phyloP scores from a whole-genome alignment of 2,797 vertebrate genomes.

The Lagodon rhomboides region DNA sequence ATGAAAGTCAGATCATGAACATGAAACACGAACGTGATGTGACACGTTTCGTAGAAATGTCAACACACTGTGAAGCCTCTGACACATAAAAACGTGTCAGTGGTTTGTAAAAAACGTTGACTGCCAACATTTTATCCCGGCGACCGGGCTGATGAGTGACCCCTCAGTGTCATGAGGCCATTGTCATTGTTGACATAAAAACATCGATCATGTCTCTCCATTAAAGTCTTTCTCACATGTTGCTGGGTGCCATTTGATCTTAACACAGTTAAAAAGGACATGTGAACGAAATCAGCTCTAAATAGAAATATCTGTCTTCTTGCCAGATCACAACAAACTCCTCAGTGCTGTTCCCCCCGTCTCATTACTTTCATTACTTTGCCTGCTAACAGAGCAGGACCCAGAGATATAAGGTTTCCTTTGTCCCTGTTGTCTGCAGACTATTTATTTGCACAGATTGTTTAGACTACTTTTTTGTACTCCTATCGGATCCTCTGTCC shows the following conservation, averaged over 20 bases:
- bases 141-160: no score
- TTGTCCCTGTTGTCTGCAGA: neutral
- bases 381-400: slow-evolving; percentile 7
- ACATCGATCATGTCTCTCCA: neutral
- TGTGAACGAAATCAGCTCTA: slow-evolving; percentile 60
- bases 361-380: slow-evolving; percentile 33
- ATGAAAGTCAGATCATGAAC: no score
- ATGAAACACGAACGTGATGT: no score
- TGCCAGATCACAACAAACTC: slow-evolving; percentile 22
- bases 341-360: slow-evolving; percentile 21
- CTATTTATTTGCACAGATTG: neutral
- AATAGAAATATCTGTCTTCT: slow-evolving; percentile 29
- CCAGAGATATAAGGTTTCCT: neutral
- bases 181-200: no score
- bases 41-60: no score
- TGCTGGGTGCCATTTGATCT: slow-evolving; percentile 24
- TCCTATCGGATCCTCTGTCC: neutral
- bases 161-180: no score
- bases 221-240: slow-evolving; percentile 32
- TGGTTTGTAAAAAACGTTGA: no score
- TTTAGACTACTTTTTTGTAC: neutral
- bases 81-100: no score
- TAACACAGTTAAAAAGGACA: slow-evolving; percentile 53
- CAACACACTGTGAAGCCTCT: no score
- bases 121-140: no score